phyloP scores from a whole-genome alignment of 1,140 invertebrate species.

The Bicyclus anynana region DNA sequence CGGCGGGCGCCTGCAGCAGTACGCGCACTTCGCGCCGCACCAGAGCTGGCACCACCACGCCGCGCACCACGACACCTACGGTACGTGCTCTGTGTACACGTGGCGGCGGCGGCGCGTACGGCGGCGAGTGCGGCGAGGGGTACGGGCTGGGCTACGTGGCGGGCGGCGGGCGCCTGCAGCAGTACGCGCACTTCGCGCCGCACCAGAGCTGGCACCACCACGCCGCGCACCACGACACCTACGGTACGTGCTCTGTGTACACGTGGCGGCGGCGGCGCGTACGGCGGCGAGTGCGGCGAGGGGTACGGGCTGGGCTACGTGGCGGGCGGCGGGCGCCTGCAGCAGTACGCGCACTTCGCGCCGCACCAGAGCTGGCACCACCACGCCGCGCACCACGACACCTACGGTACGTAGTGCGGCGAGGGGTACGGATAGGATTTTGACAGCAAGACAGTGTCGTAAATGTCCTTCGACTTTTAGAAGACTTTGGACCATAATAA shows the following conservation, averaged over 20 bases:
- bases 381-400: slow-evolving; percentile 60
- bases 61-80: slow-evolving; percentile 58
- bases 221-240: slow-evolving; percentile 57
- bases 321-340: slow-evolving; percentile 48
- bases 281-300: slow-evolving; percentile 44
- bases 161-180: slow-evolving; percentile 53
- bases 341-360: slow-evolving; percentile 63
- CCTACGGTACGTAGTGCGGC: slow-evolving; percentile 48
- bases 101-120: slow-evolving; percentile 27
- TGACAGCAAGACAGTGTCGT: no score
- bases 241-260: slow-evolving; percentile 34
- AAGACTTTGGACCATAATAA: no score
- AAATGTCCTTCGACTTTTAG: no score
- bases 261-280: slow-evolving; percentile 18
- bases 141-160: slow-evolving; percentile 57
- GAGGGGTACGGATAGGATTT: no score
- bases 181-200: slow-evolving; percentile 63
- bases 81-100: slow-evolving; percentile 25
- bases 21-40: slow-evolving; percentile 63
- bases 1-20: slow-evolving; percentile 56
- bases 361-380: slow-evolving; percentile 70
- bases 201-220: slow-evolving; percentile 70
- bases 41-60: slow-evolving; percentile 68
- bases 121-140: slow-evolving; percentile 43
- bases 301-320: slow-evolving; percentile 59